Evolutionary conservation across 2,888 invertebrate species (phyloP), one percentile per base, ranked within the genome.

Genomic region (Bellardia bayeri): DNA sequence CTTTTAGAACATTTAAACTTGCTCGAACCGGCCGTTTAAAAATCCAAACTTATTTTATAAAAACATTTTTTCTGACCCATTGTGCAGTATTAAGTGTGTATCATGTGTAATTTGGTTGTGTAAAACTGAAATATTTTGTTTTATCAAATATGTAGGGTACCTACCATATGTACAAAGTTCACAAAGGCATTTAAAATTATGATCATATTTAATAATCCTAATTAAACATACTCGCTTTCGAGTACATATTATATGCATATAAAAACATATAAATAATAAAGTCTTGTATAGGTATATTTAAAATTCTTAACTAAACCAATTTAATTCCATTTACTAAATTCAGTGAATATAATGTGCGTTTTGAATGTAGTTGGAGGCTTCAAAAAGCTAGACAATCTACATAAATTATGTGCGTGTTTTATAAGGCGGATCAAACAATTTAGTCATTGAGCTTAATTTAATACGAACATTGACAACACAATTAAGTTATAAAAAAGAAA

Each of bases 331-430:
- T 56, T 56, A 56, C 6, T 2, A 3, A 16, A n/a, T 51, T 14
- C 2, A n/a, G 51, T n/a, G 5, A n/a, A 6, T 13, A n/a, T 23
- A 23, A 23, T 23, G 23, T 37, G 14, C n/a, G 2, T 54, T 54
- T 13, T 23, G 6, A 14, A 33, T 45, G 7, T 5, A 45, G 11
- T 8, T 58, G 1, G 54, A 66, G 66, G 40, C 14, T 76, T 13
- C 23, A 40, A 14, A 45, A 61, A 30, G 7, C 58, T 61, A 42
- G 33, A 80, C 8, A 71, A 75, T 76, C 37, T 49, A 9, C 49
- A 80, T 75, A 75, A 51, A 82, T 82, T 72, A 79, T 69, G 83
- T 80, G 64, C 80, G 83, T 83, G 42, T 64, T 45, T 63, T 11
- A 40, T 45, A 66, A 49, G 13, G 33, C 58, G 23, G 64, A 58